phyloP scores from a whole-genome alignment of 2,797 vertebrate genomes.

The Anomalospiza imberbis region DNA sequence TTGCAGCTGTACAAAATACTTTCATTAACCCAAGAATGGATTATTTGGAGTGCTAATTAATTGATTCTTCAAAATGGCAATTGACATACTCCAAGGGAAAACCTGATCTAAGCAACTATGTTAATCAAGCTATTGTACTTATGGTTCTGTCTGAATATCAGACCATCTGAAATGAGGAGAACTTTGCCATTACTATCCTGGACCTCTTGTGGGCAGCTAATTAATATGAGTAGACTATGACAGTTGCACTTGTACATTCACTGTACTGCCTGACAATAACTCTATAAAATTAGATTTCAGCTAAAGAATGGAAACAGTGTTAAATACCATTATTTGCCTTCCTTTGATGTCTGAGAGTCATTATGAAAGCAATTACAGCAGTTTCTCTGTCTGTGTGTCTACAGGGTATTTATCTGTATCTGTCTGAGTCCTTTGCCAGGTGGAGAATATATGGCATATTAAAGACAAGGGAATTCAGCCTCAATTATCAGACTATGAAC shows the following conservation, averaged over 20 bases:
- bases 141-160: conserved; percentile 76
- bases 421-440: conserved; percentile 79
- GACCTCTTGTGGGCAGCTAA: conserved; percentile 82
- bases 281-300: conserved; percentile 83
- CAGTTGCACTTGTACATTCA: conserved; percentile 77
- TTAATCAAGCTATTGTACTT: conserved; percentile 80
- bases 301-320: conserved; percentile 83
- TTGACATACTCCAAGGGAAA: conserved; percentile 77
- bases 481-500: conserved; percentile 73
- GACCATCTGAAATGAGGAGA: conserved; percentile 79
- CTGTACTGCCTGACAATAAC: conserved; percentile 79
- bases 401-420: conserved; percentile 81
- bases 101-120: conserved; percentile 79
- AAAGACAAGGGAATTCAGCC: conserved; percentile 77
- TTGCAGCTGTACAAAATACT: conserved; percentile 78
- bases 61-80: conserved; percentile 82
- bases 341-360: conserved; percentile 84
- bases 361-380: conserved; percentile 85
- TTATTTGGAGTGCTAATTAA: conserved; percentile 85
- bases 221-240: conserved; percentile 83
- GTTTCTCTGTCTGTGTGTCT: conserved; percentile 81
- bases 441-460: conserved; percentile 79
- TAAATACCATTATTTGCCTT: conserved; percentile 86
- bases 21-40: conserved; percentile 80
- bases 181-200: conserved; percentile 75